Evolutionary conservation across 2,113 vertebrate species (phyloP), one percentile per base, ranked within the genome.

Genomic region (Anhinga anhinga): DNA sequence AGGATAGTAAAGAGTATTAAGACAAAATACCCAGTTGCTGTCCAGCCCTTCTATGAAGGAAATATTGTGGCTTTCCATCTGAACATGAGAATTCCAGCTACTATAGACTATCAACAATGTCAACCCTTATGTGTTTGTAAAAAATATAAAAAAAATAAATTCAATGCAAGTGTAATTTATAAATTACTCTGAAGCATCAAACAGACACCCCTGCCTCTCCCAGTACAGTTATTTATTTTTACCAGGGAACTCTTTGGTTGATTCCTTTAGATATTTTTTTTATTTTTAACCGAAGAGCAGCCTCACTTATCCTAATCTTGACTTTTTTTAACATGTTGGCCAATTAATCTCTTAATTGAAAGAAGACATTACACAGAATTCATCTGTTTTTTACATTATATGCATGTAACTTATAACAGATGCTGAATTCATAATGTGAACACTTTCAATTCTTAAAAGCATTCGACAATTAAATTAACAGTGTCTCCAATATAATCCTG

Each of bases 401-500:
- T 49, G 40, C 34, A 65, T 2, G 0, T 95, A 93, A 96, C 89
- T 86, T 86, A 49, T 62, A 96, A 84, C 95, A 93, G 29, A 61
- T 93, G 93, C 52, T 89, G 73, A 74, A 92, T 45, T 45, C 17
- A 45, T 45, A 45, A 45, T 9, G 61, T 65, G 77, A 97, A 71
- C 61, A 56, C 91, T 88, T 95, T 93, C 82, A 97, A 88, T 81
- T 91, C 69, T 72, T 91, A 49, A 86, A 94, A 92, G 32, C 83
- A 47, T 87, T 95, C 3, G 10, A 83, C 67, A 61, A 81, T 91
- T 79, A 92, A 95, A 92, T 96, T 95, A 95, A 53, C 90, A 79
- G 36, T 67, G 86, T 95, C 95, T 96, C 94, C 77, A 76, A 22
- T 4, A 5, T 91, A 95, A 87, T 97, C 81, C 81, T 91, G 61